Conservation (phyloP, 2,113 vertebrate species). For the Sander vitreus region DNA sequence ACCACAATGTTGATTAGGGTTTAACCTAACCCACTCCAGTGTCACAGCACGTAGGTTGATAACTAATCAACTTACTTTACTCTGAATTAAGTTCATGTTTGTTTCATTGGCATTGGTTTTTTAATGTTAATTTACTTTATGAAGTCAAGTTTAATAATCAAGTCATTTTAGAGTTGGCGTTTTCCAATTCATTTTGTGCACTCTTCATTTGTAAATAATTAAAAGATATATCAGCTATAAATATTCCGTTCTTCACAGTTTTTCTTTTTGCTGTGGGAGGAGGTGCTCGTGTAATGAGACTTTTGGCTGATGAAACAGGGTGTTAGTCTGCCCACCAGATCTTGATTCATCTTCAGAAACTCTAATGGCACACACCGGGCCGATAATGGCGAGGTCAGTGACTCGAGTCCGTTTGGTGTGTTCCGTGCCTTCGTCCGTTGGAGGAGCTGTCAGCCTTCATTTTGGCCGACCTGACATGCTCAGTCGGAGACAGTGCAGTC, state of each 20-base stretch:
- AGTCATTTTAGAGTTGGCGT: not conserved
- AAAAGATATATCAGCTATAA: constrained; percentile 3
- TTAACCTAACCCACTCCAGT: not conserved
- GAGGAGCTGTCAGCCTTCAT: no score
- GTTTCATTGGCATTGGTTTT: not conserved
- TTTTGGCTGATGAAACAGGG: constrained; percentile 40
- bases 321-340: constrained; percentile 19
- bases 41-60: constrained; percentile 1
- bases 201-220: constrained; percentile 23
- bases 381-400: no score
- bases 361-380: not conserved
- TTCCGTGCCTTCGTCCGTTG: no score
- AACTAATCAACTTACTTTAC: constrained; percentile 4
- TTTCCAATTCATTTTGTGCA: not conserved
- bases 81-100: not conserved
- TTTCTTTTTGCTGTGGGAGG: constrained; percentile 7
- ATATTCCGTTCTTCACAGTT: not conserved
- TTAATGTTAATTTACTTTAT: not conserved
- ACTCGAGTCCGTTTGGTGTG: no score
- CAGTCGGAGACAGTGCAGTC: no score
- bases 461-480: no score
- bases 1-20: not conserved
- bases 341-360: constrained; percentile 48
- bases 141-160: not conserved
- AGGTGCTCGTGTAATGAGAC: constrained; percentile 19